Base-by-base conservation (phyloP, 1,140 invertebrate genomes). In the Drosophila tsacasi region DNA sequence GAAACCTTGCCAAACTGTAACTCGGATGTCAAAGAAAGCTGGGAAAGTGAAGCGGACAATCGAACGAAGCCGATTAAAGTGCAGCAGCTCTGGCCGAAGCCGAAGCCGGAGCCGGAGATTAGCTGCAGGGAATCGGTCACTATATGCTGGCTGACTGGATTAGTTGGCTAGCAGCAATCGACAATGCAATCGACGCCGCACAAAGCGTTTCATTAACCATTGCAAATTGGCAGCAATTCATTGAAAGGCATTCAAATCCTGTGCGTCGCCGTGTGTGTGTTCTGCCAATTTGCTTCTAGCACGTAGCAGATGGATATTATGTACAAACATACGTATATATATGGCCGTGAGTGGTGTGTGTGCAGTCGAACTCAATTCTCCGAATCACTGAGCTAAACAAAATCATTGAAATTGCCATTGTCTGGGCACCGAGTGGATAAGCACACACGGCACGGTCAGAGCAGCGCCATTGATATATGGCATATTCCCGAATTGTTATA, bases 181-280 rank as follows among this genome's bases (percentile, higher is more conserved):
- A 21, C 75, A 84, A 61, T 82, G 85, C 79, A 89, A 89, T 89
- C 79, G 85, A 78, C 71, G 82, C 81, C 83, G 75, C 79, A 91
- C 86, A 90, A 90, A 90, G 86, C 86, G 79, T 82, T 90, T 90
- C 85, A 90, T 90, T 90, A 90, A 91, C 85, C 89, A 91, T 91
- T 85, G 85, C 82, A 85, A 90, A 90, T 90, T 90, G 85, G 86
- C 81, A 90, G 81, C 81, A 85, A 90, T 90, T 85, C 82, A 91
- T 91, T 78, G 82, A 80, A 71, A 90, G 85, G 80, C 81, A 89
- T 89, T 89, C 74, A 75, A 84, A 42, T 39, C 19, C 25, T 40
- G 47, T 69, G 37, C 60, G 46, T 74, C 35, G 30, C 46, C 72
- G 54, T 68, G 67, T 55, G 47, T 61, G 50, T 72, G 61, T 46